Evolutionary conservation across 1,140 invertebrate genomes (phyloP).

Genomic region (Oreohelix idahoensis): DNA sequence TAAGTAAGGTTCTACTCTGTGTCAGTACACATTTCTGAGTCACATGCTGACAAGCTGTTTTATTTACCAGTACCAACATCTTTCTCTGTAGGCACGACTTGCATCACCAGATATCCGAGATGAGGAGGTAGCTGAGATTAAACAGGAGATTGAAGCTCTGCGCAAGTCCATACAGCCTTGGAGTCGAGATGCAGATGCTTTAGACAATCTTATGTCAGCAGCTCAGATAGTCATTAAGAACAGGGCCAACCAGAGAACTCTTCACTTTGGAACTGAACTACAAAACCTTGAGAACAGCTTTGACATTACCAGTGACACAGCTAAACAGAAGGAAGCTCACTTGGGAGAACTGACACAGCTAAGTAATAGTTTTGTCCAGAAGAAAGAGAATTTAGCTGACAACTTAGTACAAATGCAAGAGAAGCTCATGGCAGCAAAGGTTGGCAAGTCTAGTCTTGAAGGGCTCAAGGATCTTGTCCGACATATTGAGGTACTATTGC

Average conservation of each 20-base stretch:
- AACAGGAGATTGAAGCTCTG: slow-evolving; percentile 60
- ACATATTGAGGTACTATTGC: slow-evolving; percentile 61
- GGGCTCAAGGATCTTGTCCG: slow-evolving; percentile 63
- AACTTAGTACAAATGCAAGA: slow-evolving; percentile 53
- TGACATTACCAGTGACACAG: slow-evolving; percentile 53
- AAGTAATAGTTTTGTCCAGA: slow-evolving; percentile 57
- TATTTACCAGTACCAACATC: background rate
- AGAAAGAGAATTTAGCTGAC: slow-evolving; percentile 54
- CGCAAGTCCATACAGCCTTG: slow-evolving; percentile 59
- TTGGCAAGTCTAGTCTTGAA: slow-evolving; percentile 57
- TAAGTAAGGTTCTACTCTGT: too few relatives aligned
- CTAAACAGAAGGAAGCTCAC: slow-evolving; percentile 61
- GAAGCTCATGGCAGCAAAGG: slow-evolving; percentile 49
- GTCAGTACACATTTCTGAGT: too few relatives aligned
- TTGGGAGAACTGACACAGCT: slow-evolving; percentile 62
- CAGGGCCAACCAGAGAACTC: slow-evolving; percentile 61
- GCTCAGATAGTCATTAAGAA: slow-evolving; percentile 67
- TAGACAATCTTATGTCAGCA: slow-evolving; percentile 65
- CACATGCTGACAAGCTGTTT: too few relatives aligned
- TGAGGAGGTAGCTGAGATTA: slow-evolving; percentile 62
- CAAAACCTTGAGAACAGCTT: slow-evolving; percentile 59
- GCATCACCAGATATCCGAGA: slow-evolving; percentile 80
- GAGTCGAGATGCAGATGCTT: slow-evolving; percentile 53
- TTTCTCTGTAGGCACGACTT: slow-evolving; percentile 77
- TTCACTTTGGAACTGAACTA: slow-evolving; percentile 66